A percentile compares a stretch with the other conserved stretches of the same genome.
phyloP scores from a whole-genome alignment of 2,888 invertebrate species.

The Parochlus steinenii region DNA sequence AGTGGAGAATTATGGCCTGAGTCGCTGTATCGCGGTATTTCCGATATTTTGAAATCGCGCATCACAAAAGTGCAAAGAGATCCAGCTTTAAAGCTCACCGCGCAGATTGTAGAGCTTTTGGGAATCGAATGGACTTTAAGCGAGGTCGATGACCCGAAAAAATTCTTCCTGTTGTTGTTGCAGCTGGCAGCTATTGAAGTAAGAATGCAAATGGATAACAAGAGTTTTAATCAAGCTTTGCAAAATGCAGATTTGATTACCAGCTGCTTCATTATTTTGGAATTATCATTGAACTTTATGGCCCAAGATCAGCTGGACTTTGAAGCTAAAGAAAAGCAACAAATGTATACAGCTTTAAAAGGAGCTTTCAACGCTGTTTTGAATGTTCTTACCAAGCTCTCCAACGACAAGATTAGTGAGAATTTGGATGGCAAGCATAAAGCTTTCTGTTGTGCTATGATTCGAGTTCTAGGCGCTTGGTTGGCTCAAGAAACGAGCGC shows the following conservation, averaged over 20 bases:
- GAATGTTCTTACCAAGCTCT: slow-evolving; percentile 52
- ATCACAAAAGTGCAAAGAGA: slow-evolving; percentile 78
- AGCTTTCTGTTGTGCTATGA: slow-evolving; percentile 67
- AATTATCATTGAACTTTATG: slow-evolving; percentile 62
- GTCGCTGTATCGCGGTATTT: slow-evolving; percentile 64
- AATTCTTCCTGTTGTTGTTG: slow-evolving; percentile 67
- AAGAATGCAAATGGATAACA: slow-evolving; percentile 82
- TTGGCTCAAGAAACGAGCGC: slow-evolving; percentile 80
- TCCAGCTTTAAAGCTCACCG: slow-evolving; percentile 69
- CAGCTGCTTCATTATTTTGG: slow-evolving; percentile 66
- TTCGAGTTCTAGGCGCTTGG: slow-evolving; percentile 76
- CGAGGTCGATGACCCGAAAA: slow-evolving; percentile 59
- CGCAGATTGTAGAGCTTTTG: slow-evolving; percentile 60
- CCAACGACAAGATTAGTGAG: slow-evolving; percentile 56
- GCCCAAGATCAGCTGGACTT: slow-evolving; percentile 65
- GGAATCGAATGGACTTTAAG: slow-evolving; percentile 73
- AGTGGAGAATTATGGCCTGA: slow-evolving; percentile 65
- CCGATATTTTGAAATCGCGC: slow-evolving; percentile 71
- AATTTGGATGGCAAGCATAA: slow-evolving; percentile 50
- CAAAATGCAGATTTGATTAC: slow-evolving; percentile 62
- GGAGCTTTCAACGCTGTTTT: slow-evolving; percentile 75
- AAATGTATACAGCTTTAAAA: slow-evolving; percentile 75
- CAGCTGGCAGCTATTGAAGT: slow-evolving; percentile 86
- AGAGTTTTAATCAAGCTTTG: slow-evolving; percentile 61
- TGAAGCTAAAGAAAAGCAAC: slow-evolving; percentile 81